These are phyloP conservation scores for Heliconius ethilla DNA, from an alignment of 2,888 invertebrate species.

Conservation along the genomic window DNA sequence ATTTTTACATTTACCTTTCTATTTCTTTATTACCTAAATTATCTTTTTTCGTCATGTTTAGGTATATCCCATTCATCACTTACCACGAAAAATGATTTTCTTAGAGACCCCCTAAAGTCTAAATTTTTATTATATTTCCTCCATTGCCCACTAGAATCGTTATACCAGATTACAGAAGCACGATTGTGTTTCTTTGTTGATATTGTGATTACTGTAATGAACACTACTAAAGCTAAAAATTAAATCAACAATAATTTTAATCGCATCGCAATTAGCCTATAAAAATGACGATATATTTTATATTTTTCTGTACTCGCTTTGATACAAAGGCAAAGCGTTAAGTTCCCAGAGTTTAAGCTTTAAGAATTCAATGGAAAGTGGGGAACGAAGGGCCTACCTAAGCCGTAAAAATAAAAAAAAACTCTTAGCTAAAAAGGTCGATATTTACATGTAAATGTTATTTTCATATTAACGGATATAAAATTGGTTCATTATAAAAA, in stretches of 20 bases:
- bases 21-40: not conserved
- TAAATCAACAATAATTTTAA: not conserved
- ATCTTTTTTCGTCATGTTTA: not conserved
- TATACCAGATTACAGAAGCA: not conserved
- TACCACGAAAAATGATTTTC: slow-evolving; percentile 41
- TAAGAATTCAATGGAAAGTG: too few species aligned
- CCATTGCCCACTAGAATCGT: not conserved
- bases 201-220: not conserved
- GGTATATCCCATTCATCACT: slow-evolving; percentile 5
- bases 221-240: slow-evolving; percentile 1
- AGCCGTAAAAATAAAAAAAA: too few species aligned
- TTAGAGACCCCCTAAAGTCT: slow-evolving; percentile 33
- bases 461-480: not conserved
- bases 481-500: not conserved
- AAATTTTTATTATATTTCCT: not conserved
- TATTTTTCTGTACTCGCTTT: too few species aligned
- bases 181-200: slow-evolving; percentile 10
- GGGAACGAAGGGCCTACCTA: too few species aligned
- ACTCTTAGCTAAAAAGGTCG: not conserved
- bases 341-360: too few species aligned
- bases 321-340: too few species aligned
- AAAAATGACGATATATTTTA: too few species aligned
- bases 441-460: slow-evolving; percentile 10
- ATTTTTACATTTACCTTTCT: too few species aligned
- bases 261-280: not conserved